Evolutionary conservation across 1,140 invertebrate species (phyloP).

Genomic region (Drosophila novamexicana): DNA sequence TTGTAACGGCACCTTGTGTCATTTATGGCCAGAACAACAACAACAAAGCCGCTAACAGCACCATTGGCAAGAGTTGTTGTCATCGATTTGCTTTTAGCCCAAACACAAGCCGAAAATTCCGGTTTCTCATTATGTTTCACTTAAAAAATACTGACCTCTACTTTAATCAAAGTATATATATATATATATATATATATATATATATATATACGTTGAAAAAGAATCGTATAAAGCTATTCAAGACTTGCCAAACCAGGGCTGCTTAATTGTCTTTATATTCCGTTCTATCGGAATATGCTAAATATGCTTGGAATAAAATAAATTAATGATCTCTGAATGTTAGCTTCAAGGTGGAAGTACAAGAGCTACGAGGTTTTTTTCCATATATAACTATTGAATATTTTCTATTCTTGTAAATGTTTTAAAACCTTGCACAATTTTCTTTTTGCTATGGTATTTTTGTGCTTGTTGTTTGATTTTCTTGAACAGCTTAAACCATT

Average conservation of each 20-base stretch:
- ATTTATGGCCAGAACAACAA: slow-evolving; percentile 46
- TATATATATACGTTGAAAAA: slow-evolving; percentile 10
- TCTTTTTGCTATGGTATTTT: background rate
- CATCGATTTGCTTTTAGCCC: slow-evolving; percentile 31
- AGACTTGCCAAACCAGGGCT: slow-evolving; percentile 42
- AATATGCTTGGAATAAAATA: background rate
- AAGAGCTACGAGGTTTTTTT: background rate
- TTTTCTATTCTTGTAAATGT: too few relatives aligned
- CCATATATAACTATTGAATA: background rate
- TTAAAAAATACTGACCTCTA: slow-evolving; percentile 59
- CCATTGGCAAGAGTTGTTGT: slow-evolving; percentile 42
- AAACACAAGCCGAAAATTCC: slow-evolving; percentile 55
- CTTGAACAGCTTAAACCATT: slow-evolving; percentile 5
- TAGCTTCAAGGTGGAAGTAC: background rate
- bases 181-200: background rate
- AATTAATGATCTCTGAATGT: background rate
- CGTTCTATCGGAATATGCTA: slow-evolving; percentile 6
- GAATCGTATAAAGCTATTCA: slow-evolving; percentile 39
- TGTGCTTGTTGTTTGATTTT: slow-evolving; percentile 1
- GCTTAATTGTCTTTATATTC: slow-evolving; percentile 1
- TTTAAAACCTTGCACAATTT: background rate
- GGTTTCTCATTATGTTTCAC: slow-evolving; percentile 72
- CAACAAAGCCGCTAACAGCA: background rate
- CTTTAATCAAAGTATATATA: slow-evolving; percentile 57
- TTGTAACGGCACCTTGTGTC: slow-evolving; percentile 74